phyloP scores from a whole-genome alignment of 2,113 vertebrate genomes.

The Perca fluviatilis region DNA sequence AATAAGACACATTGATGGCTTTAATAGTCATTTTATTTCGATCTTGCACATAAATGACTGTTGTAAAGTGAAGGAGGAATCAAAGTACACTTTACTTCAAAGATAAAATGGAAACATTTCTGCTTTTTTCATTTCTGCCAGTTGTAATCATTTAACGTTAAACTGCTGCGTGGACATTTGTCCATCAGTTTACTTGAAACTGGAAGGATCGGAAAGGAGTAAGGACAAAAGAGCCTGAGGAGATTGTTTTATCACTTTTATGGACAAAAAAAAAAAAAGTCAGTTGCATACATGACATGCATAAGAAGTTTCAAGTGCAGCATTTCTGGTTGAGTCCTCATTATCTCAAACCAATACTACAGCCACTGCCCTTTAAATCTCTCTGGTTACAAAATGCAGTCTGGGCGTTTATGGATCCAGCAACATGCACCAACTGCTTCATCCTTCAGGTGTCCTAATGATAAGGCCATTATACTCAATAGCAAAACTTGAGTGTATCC shows the following conservation, averaged over 20 bases:
- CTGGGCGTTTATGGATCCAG: not conserved
- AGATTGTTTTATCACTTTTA: not conserved
- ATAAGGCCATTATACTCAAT: not conserved
- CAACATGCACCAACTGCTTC: not conserved
- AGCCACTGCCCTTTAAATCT: not conserved
- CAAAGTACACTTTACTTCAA: constrained; percentile 22
- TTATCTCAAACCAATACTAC: constrained; percentile 5
- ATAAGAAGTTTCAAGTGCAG: not conserved
- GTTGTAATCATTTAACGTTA: not conserved
- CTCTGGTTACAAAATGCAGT: not conserved
- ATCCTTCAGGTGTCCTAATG: not conserved
- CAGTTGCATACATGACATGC: not conserved
- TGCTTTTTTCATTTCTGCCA: too few relatives aligned
- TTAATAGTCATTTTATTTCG: constrained; percentile 63
- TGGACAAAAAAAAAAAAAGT: not conserved
- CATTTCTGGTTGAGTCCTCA: not conserved
- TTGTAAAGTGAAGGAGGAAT: constrained; percentile 6
- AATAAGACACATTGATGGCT: not conserved
- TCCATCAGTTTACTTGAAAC: not conserved
- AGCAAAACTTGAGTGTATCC: constrained; percentile 2
- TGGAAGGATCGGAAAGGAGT: not conserved
- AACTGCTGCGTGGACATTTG: not conserved
- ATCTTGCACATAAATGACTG: constrained; percentile 29
- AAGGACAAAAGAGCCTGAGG: not conserved
- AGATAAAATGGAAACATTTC: not conserved